Base-by-base conservation (phyloP, 1,140 invertebrate species). In the Drosophila kurseongensis region DNA sequence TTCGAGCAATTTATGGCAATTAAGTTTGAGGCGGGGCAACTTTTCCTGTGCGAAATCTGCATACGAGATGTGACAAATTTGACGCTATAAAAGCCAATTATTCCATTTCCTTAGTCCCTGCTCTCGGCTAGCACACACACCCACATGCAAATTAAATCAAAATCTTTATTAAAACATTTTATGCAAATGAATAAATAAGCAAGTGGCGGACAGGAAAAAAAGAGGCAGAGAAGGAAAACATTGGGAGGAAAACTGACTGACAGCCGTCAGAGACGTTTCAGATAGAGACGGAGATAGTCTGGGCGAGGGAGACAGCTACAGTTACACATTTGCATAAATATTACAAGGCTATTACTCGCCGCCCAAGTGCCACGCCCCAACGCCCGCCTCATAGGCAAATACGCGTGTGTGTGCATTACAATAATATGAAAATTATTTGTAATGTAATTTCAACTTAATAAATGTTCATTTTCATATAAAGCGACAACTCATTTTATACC, bases 391-490 rank as follows among this genome's bases (percentile, higher is more conserved):
- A 41, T 71, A 72, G 66, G 58, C 74, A 56, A 59, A 75, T 56
- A 51, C 32, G 27, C 9, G 9, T 63, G 29, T 56, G 55, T 80
- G 61, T 69, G 66, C 78, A 75, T 75, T 80, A 88, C 79, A 86
- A 86, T 83, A 86, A 86, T 88, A 88, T 65, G 72, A 86, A 86
- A 86, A 86, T 86, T 76, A 86, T 86, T 86, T 86, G 79, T 79
- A 86, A 83, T 88, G 83, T 88, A 86, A 86, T 88, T 86, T 88
- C 75, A 86, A 86, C 83, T 86, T 86, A 86, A 86, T 86, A 88
- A 88, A 86, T 89, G 80, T 75, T 73, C 75, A 74, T 89, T 86
- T 75, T 73, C 79, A 76, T 62, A 86, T 72, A 76, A 75, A 80
- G 67, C 62, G 69, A 73, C 69, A 73, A 63, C 69, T 75, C 59